A percentile compares a stretch with the other conserved stretches of the same genome.
These are phyloP conservation scores for Peromyscus polionotus DNA, from an alignment of 2,113 vertebrate genomes.

Conservation along the genomic window DNA sequence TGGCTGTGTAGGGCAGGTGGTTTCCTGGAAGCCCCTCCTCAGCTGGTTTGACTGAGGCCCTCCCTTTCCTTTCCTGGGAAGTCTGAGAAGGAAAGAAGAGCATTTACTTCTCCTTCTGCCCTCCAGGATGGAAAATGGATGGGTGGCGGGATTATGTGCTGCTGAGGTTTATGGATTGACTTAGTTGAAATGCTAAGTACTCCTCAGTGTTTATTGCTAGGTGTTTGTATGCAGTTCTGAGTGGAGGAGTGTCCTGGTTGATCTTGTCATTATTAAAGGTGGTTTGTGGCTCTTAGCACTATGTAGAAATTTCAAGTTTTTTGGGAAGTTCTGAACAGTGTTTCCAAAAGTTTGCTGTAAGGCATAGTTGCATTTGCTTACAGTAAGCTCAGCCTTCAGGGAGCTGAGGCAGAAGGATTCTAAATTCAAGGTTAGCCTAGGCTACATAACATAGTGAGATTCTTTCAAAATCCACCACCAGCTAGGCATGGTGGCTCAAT, in stretches of 20 bases:
- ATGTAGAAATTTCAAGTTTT: constrained; percentile 25
- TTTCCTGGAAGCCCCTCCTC: not conserved
- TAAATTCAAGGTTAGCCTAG: not conserved
- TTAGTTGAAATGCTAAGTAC: constrained; percentile 17
- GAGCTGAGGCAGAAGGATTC: not conserved
- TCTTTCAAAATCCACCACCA: not conserved
- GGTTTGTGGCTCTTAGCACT: not conserved
- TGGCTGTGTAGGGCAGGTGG: not conserved
- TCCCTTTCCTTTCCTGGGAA: constrained; percentile 8
- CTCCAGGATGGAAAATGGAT: not conserved
- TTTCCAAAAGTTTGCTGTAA: not conserved
- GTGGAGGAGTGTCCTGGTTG: not conserved
- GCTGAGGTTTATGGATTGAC: not conserved
- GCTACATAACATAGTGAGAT: too few species aligned
- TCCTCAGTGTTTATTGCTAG: not conserved
- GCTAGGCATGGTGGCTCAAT: not conserved
- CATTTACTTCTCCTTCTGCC: not conserved
- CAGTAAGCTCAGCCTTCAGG: not conserved
- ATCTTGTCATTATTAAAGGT: not conserved
- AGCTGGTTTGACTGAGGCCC: not conserved
- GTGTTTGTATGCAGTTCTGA: not conserved
- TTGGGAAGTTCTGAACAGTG: constrained; percentile 9
- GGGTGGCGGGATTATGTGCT: not conserved
- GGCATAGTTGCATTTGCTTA: not conserved
- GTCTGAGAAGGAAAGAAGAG: not conserved